Evolutionary conservation across 2,113 vertebrate genomes (phyloP).

Genomic region (Pitta sordida): DNA sequence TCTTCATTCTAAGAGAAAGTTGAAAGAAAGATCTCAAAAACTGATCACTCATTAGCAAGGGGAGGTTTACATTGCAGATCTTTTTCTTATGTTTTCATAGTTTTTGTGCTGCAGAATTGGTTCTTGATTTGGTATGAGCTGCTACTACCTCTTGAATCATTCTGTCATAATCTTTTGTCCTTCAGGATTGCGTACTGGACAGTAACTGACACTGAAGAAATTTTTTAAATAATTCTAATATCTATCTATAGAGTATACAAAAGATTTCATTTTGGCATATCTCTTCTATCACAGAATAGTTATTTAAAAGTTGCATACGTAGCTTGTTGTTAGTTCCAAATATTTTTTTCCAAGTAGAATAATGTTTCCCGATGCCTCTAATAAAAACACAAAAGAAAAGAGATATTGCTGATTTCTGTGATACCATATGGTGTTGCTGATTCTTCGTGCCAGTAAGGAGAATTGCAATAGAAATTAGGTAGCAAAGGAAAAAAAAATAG

Average conservation of each 20-base stretch:
- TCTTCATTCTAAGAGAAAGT: neutral
- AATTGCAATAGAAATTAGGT: constrained; percentile 1
- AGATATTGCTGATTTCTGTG: neutral
- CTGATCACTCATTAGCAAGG: neutral
- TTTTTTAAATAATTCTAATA: neutral
- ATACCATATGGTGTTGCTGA: neutral
- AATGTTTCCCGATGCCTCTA: neutral
- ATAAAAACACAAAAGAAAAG: neutral
- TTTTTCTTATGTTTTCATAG: neutral
- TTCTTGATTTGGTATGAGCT: neutral
- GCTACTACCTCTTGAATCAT: neutral
- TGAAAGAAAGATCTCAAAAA: neutral
- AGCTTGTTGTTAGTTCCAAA: neutral
- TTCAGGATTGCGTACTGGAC: neutral
- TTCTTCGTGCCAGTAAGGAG: constrained; percentile 14
- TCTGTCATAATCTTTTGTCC: neutral
- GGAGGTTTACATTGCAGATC: neutral
- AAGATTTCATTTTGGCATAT: neutral
- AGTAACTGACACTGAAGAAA: neutral
- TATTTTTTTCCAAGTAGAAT: neutral
- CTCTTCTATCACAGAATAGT: neutral
- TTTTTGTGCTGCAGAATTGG: neutral
- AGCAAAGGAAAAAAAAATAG: neutral
- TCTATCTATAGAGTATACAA: neutral
- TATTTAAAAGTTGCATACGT: neutral